phyloP scores from a whole-genome alignment of 1,140 invertebrate species.

The Orius insidiosus region DNA sequence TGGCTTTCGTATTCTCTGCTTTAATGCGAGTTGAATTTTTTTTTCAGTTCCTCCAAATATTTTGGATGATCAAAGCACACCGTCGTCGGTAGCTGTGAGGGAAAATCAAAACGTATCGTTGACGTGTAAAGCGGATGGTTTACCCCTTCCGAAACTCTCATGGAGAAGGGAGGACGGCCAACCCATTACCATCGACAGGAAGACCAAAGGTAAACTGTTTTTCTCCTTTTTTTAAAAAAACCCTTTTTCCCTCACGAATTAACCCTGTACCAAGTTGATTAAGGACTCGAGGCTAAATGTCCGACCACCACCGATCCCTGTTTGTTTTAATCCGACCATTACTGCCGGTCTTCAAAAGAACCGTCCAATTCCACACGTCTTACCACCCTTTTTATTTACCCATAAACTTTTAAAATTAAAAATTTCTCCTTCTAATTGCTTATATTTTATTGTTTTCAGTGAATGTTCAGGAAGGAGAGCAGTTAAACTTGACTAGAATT shows the following conservation, averaged over 20 bases:
- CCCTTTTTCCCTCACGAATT: too few species aligned
- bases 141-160: slow-evolving; percentile 71
- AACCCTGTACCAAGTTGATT: too few species aligned
- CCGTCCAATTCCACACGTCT: too few species aligned
- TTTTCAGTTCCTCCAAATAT: slow-evolving; percentile 75
- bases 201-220: slow-evolving; percentile 54
- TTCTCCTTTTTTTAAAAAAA: too few species aligned
- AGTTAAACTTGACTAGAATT: slow-evolving; percentile 59
- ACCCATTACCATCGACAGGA: slow-evolving; percentile 56
- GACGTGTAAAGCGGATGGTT: slow-evolving; percentile 73
- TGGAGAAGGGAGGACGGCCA: slow-evolving; percentile 82
- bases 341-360: too few species aligned
- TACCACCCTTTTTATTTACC: too few species aligned
- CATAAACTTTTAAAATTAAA: neutral
- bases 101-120: slow-evolving; percentile 82
- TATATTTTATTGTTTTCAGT: slow-evolving; percentile 29
- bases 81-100: slow-evolving; percentile 70
- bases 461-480: slow-evolving; percentile 40
- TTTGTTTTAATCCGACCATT: too few species aligned
- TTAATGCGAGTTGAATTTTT: too few species aligned
- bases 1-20: too few species aligned
- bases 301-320: too few species aligned
- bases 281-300: too few species aligned
- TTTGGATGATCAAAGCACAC: slow-evolving; percentile 63
- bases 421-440: neutral